Percentiles rank a stretch among this genome's conserved stretches.
phyloP scores from a whole-genome alignment of 2,797 vertebrate species.

The Zenarchopterus dispar region DNA sequence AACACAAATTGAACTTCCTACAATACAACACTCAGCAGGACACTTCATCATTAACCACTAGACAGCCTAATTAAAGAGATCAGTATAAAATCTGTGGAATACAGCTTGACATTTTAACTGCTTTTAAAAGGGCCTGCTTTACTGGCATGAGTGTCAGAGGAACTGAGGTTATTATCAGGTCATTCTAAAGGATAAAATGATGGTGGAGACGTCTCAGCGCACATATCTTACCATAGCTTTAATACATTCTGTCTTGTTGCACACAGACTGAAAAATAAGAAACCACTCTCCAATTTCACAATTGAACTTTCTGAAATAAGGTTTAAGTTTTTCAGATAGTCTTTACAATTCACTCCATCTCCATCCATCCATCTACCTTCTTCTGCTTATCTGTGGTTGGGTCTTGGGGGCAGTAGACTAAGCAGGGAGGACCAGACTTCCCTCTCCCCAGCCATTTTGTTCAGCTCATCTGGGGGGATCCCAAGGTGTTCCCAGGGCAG shows the following conservation, averaged over 20 bases:
- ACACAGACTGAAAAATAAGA: no score
- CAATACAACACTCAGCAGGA: conserved; percentile 26
- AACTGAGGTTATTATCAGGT: conserved; percentile 60
- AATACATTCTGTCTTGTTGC: conserved; percentile 18
- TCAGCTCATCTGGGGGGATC: no score
- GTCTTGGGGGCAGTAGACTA: no score
- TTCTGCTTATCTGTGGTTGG: no score
- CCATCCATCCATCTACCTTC: no score
- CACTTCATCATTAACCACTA: conserved; percentile 64
- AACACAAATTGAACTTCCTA: conserved; percentile 32
- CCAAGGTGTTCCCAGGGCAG: no score
- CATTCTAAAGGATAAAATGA: conserved; percentile 60
- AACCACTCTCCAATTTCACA: background rate
- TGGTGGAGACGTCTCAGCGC: conserved; percentile 28
- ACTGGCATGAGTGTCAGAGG: conserved; percentile 51
- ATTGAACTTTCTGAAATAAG: background rate
- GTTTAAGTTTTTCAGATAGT: background rate
- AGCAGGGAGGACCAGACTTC: no score
- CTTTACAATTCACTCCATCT: background rate
- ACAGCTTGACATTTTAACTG: conserved; percentile 72
- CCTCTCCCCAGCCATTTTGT: no score
- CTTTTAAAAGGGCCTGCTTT: conserved; percentile 49
- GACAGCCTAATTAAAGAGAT: conserved; percentile 75
- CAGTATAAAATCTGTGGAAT: conserved; percentile 57
- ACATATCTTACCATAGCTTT: conserved; percentile 14